Base-by-base conservation (phyloP, 2,113 vertebrate genomes). In the Platysteira castanea region DNA sequence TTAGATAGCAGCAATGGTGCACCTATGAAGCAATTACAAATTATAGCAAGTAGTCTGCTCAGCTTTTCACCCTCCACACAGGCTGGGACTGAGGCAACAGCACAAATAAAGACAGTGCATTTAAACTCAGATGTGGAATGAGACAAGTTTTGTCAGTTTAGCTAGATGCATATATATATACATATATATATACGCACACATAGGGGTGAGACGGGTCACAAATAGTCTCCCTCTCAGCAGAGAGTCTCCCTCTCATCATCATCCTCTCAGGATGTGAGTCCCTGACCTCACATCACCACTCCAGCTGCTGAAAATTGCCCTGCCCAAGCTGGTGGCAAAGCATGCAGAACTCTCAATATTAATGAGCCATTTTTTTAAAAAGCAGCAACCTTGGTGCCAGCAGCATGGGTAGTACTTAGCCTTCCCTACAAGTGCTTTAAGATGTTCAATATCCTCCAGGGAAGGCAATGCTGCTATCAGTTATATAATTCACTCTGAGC, bases 181-280 rank as follows among this genome's bases (percentile, higher is more conserved):
- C 27, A 6, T 6, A 27, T n/a, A 23, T 41, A n/a, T n/a, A n/a
- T n/a, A 30, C 6, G 10, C 27, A 35, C 7, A 21, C 1, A 22
- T 5, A 22, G 3, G 13, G 0, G 5, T 27, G 27, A 74, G 8
- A 37, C 3, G 33, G 35, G 24, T 84, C 53, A 68, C 23, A 15
- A 56, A 78, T 1, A 28, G 7, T 18, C 6, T 33, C 3, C 7
- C 4, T n/a, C n/a, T n/a, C n/a, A n/a, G n/a, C n/a, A n/a, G n/a
- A n/a, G n/a, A n/a, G n/a, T n/a, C n/a, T n/a, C n/a, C n/a, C n/a
- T n/a, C n/a, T n/a, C n/a, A n/a, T n/a, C n/a, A n/a, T n/a, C n/a
- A n/a, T n/a, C n/a, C n/a, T n/a, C n/a, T n/a, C n/a, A n/a, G n/a
- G n/a, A n/a, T n/a, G n/a, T n/a, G n/a, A n/a, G 12, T 27, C 12